A percentile compares a stretch with the other conserved stretches of the same genome.
phyloP scores from a whole-genome alignment of 2,113 vertebrate species.

The Pseudorectes ferrugineus region DNA sequence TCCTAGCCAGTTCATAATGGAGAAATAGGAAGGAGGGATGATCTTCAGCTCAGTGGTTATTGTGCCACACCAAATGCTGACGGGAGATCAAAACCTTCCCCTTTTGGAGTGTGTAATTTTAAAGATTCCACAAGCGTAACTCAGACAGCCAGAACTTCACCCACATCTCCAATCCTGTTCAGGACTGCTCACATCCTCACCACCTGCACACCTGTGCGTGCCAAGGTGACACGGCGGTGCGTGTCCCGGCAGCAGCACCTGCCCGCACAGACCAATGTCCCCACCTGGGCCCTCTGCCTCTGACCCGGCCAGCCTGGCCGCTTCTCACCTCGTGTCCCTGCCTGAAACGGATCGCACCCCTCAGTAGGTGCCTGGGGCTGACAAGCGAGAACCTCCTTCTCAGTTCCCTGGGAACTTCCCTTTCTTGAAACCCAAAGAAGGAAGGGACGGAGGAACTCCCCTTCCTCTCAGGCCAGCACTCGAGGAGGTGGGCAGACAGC shows the following conservation, averaged over 20 bases:
- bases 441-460: accelerated
- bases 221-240: accelerated
- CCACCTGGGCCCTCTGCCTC: background rate
- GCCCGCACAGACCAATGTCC: background rate
- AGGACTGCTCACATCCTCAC: background rate
- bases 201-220: background rate
- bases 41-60: background rate
- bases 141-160: background rate
- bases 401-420: background rate
- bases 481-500: background rate
- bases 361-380: background rate
- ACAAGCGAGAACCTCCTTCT: accelerated
- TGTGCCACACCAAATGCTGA: background rate
- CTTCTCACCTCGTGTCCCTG: background rate
- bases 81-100: accelerated
- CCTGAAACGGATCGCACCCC: accelerated
- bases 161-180: background rate
- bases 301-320: accelerated
- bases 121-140: background rate
- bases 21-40: accelerated
- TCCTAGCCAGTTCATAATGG: background rate
- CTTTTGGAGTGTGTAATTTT: background rate
- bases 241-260: accelerated
- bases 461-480: background rate
- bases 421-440: background rate